Conservation (phyloP, 2,797 vertebrate species). For the Masticophis lateralis region DNA sequence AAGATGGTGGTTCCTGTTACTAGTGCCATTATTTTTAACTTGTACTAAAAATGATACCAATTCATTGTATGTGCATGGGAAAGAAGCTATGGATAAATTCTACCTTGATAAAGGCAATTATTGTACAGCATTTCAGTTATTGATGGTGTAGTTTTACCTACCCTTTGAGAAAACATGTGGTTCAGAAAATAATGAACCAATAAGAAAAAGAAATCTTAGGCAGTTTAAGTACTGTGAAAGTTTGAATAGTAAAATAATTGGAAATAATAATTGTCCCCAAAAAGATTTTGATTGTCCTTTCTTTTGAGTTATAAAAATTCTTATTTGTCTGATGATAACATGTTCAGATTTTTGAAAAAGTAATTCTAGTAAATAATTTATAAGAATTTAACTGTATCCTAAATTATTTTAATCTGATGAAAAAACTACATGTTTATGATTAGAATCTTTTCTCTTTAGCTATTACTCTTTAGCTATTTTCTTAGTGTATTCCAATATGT, state of each 20-base stretch:
- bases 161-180: background rate
- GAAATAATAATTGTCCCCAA: background rate
- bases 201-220: background rate
- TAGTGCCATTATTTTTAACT: background rate
- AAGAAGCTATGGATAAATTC: background rate
- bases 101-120: background rate
- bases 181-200: background rate
- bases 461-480: background rate
- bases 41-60: background rate
- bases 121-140: background rate
- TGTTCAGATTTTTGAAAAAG: background rate
- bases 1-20: background rate
- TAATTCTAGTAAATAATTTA: background rate
- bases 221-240: background rate
- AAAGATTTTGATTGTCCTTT: background rate
- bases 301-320: background rate
- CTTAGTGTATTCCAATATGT: background rate
- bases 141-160: background rate
- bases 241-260: background rate
- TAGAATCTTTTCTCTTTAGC: background rate
- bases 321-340: background rate
- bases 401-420: background rate
- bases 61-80: background rate
- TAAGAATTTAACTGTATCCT: background rate
- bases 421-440: background rate